Base-by-base conservation (phyloP, 2,113 vertebrate species). In the Erpornis zantholeuca region DNA sequence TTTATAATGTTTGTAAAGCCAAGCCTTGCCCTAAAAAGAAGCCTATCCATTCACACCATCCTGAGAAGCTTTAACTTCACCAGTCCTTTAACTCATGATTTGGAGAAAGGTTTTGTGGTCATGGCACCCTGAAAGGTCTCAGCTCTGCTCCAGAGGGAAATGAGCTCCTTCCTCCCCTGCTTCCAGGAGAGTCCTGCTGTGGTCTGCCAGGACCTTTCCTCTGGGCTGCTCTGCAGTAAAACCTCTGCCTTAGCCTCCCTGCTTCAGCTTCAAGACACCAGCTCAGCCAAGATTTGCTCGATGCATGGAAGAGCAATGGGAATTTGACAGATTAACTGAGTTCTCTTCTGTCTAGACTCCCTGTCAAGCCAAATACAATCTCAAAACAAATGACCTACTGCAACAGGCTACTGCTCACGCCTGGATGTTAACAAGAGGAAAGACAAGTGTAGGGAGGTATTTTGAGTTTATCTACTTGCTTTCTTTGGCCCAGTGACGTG, bases 321-420 rank as follows among this genome's bases (percentile, higher is more conserved):
- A 91, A 89, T 29, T 31, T 94, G 89, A 95, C 84, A 92, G 87
- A 79, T 87, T 91, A 96, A 85, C 21, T 7, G 78, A 84, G 61
- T 18, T 14, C 70, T 85, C 75, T 15, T 65, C 84, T 70, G 93
- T 88, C 82, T 87, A 87, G 91, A 91, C 63, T 91, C 54, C 75
- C 82, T 91, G 93, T 85, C 25, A 9, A 90, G 87, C 54, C 90
- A 88, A 97, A 90, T 40, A 54, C 63, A 80, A 47, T 36, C 84
- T 90, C 50, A 65, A 94, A 95, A 96, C 44, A 96, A 94, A 90
- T 35, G 60, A 78, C 76, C 80, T 76, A 4, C 84, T 90, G 56
- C 88, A 92, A 72, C 63, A 83, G 78, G 53, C 50, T 47, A 38
- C 54, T 59, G 57, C 69, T 91, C 44, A 61, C 1, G 7, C 80